Evolutionary conservation across 2,888 invertebrate species (phyloP).

Genomic region (Plagodis pulveraria): DNA sequence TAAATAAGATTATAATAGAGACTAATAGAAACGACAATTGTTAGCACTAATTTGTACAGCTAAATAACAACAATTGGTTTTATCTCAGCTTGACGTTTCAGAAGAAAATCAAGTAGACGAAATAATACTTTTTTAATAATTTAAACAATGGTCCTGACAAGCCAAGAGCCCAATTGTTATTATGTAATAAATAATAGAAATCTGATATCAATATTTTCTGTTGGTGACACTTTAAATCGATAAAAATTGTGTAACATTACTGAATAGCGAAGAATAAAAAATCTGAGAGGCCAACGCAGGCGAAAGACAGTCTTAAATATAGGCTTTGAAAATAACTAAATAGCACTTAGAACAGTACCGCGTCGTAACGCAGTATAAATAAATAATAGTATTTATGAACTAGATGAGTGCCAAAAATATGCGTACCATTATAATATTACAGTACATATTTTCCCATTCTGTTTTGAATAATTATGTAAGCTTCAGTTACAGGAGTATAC

Average conservation of each 20-base stretch:
- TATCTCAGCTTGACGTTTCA: constrained; percentile 28
- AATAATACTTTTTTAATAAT: constrained; percentile 6
- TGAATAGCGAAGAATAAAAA: too few relatives aligned
- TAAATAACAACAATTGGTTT: constrained; percentile 26
- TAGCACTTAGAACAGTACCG: too few relatives aligned
- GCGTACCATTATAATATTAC: too few relatives aligned
- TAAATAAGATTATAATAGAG: constrained; percentile 61
- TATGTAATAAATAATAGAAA: constrained; percentile 15
- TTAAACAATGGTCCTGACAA: constrained; percentile 21
- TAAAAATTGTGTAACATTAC: background rate
- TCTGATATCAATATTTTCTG: constrained; percentile 10
- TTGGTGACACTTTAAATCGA: constrained; percentile 24
- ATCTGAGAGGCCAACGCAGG: too few relatives aligned
- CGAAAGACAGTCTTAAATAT: constrained; percentile 2
- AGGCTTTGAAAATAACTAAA: too few relatives aligned
- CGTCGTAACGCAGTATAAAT: too few relatives aligned
- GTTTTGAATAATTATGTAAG: too few relatives aligned
- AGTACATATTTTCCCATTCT: too few relatives aligned
- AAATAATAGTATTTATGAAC: too few relatives aligned
- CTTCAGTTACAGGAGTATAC: too few relatives aligned
- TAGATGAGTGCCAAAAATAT: too few relatives aligned
- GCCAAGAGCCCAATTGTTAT: constrained; percentile 23
- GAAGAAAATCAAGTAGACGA: background rate
- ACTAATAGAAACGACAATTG: constrained; percentile 55
- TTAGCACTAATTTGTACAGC: constrained; percentile 74